Base-by-base conservation (phyloP, 1,140 invertebrate genomes). In the Drosophila novamexicana region DNA sequence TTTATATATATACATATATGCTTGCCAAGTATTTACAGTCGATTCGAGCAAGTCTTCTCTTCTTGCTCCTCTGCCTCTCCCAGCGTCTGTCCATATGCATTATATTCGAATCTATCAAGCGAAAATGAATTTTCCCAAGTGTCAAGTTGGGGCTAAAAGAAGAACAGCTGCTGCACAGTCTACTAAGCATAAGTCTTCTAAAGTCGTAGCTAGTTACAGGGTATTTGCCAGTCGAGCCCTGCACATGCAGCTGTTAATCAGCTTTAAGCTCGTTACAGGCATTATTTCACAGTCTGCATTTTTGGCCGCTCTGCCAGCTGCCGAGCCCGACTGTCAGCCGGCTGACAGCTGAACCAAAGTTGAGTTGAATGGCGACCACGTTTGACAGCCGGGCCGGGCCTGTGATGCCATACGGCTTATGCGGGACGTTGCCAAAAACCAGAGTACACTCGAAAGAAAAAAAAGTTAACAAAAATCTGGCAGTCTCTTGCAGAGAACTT, bases 401-500 rank as follows among this genome's bases (percentile, higher is more conserved):
- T 66, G 47, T 32, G 59, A 65, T 71, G 80, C 52, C 79, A 69
- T 69, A 75, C 69, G 52, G 67, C 29, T 22, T 59, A 67, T 57
- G 73, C 61, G 54, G 71, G 65, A 58, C 32, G 14, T 54, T 56
- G 59, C 14, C n/a, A 37, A 72, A 78, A 75, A 69, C 49, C 14
- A 34, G 6, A 34, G 36, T 1, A 40, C 10, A 3, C 10, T 4
- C 3, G 6, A 16, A 18, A 16, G 34, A 34, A 37, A 10, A 37
- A 53, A 37, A 53, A 1, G 16, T 1, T 18, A 57, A 40, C 58
- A 52, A 86, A 85, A 82, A 79, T 86, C 83, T 88, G 86, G 76
- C 78, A 82, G 76, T 1, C 9, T 86, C 83, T 88, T 81, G 76
- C 78, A 82, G 72, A 8, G 10, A 40, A 40, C 12, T 79, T 79